phyloP scores from a whole-genome alignment of 2,888 invertebrate genomes.

The Xanthia icteritia region DNA sequence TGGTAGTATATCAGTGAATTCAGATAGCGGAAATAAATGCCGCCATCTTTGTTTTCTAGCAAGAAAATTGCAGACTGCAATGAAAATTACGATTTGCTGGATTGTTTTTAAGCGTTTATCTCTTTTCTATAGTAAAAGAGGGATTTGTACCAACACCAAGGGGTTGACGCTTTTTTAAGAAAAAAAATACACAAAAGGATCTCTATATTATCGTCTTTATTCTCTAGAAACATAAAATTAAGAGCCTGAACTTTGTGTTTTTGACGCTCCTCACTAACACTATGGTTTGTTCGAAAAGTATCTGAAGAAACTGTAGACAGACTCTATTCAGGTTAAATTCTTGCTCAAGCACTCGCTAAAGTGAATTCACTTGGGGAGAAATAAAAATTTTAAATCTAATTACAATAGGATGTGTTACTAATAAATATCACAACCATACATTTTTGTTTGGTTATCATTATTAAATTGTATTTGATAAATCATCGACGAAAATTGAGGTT shows the following conservation, averaged over 20 bases:
- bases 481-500: no score
- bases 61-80: background rate
- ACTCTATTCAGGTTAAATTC: background rate
- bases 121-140: constrained; percentile 8
- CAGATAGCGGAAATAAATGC: no score
- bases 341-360: no score
- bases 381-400: no score
- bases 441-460: no score
- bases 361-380: no score
- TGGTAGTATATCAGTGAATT: background rate
- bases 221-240: background rate
- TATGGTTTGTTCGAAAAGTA: background rate
- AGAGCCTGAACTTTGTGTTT: background rate
- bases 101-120: constrained; percentile 5
- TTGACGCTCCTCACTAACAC: background rate
- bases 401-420: no score
- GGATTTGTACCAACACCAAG: background rate
- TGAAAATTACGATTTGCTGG: background rate
- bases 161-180: no score
- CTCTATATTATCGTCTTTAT: background rate
- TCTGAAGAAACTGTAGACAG: background rate
- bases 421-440: no score
- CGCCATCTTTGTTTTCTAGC: background rate
- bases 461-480: no score
- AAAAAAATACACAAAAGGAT: background rate